A percentile compares a stretch with the other conserved stretches of the same genome.
Evolutionary conservation across 2,888 invertebrate genomes (phyloP).

Genomic region (Mactromeris polynyma): DNA sequence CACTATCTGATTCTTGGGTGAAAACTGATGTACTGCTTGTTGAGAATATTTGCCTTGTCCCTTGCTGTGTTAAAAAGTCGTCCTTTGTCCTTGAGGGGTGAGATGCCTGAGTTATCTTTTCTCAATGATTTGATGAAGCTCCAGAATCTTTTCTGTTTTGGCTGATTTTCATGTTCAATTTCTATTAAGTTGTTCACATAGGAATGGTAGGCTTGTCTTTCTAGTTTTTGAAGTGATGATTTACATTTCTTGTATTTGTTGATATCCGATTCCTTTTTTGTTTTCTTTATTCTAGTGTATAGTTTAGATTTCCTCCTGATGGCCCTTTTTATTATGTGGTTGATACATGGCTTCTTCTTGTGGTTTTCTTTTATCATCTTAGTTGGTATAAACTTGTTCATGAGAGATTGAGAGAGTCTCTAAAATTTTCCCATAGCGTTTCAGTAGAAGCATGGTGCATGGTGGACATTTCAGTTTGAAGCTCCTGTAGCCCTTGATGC

Average conservation of each 20-base stretch:
- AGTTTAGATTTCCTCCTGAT: constrained; percentile 9
- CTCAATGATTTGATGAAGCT: constrained; percentile 36
- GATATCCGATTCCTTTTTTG: constrained; percentile 21
- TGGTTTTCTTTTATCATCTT: constrained; percentile 22
- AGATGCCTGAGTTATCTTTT: constrained; percentile 37
- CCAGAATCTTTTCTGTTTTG: constrained; percentile 43
- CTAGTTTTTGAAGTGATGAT: not conserved
- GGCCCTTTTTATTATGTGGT: not conserved
- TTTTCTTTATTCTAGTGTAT: constrained; percentile 23
- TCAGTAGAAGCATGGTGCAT: not conserved
- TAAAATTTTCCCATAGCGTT: not conserved
- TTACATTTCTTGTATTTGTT: constrained; percentile 35
- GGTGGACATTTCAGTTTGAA: not conserved
- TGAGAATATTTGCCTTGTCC: constrained; percentile 37
- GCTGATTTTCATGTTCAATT: constrained; percentile 18
- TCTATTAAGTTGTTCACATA: constrained; percentile 41
- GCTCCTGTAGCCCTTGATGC: not conserved
- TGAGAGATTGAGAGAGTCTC: constrained; percentile 14
- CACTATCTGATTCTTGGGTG: not conserved
- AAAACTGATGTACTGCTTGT: not conserved
- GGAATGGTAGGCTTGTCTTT: constrained; percentile 33
- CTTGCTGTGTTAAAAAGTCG: constrained; percentile 26
- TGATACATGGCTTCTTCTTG: constrained; percentile 34
- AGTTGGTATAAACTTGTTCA: constrained; percentile 26
- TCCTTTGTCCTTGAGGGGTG: constrained; percentile 48